phyloP scores from a whole-genome alignment of 1,140 invertebrate genomes.

The Metopolophium dirhodum region DNA sequence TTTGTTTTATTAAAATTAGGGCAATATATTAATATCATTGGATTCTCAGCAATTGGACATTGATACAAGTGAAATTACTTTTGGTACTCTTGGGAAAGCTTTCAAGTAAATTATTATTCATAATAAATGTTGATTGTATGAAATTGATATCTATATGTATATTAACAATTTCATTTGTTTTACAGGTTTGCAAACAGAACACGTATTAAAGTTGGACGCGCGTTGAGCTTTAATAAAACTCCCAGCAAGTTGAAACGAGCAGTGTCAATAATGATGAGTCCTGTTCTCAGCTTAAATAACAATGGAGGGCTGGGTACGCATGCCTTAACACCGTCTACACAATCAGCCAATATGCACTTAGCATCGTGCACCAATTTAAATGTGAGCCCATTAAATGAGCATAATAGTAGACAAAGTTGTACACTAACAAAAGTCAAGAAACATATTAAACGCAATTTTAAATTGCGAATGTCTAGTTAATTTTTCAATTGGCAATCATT shows the following conservation, averaged over 20 bases:
- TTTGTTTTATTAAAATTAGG: constrained; percentile 66
- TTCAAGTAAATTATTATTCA: constrained; percentile 68
- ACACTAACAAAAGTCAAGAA: constrained; percentile 40
- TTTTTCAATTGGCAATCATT: background rate
- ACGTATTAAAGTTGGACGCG: constrained; percentile 86
- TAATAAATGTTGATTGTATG: constrained; percentile 33
- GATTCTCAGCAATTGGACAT: constrained; percentile 83
- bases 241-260: constrained; percentile 82
- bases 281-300: constrained; percentile 65
- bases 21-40: constrained; percentile 76
- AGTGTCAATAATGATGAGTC: constrained; percentile 93
- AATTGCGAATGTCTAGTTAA: constrained; percentile 17
- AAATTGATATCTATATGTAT: background rate
- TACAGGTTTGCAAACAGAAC: constrained; percentile 80
- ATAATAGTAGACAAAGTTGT: constrained; percentile 55
- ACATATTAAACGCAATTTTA: background rate
- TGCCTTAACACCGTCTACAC: constrained; percentile 76
- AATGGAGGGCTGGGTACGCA: constrained; percentile 62
- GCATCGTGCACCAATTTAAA: constrained; percentile 85
- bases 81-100: constrained; percentile 84
- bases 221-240: constrained; percentile 93
- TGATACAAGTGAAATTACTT: constrained; percentile 81
- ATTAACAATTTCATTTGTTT: constrained; percentile 59
- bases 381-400: constrained; percentile 67
- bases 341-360: constrained; percentile 80